These are phyloP conservation scores for Chymomyza amoena DNA, from an alignment of 2,888 invertebrate genomes.

Conservation along the genomic window DNA sequence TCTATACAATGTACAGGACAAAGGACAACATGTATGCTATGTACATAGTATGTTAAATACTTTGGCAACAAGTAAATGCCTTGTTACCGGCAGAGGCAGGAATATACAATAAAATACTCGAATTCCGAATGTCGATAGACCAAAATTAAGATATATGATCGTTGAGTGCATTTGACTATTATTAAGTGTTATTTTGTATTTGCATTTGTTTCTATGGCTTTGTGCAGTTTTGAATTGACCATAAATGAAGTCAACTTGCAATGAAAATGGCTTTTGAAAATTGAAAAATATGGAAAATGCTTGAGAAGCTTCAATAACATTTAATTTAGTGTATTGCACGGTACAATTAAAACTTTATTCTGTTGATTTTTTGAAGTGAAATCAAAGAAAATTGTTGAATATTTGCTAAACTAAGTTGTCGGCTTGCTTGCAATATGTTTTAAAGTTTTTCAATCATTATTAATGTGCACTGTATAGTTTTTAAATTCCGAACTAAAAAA, in stretches of 20 bases:
- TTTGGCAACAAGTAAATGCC: neutral
- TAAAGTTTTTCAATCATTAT: too few relatives aligned
- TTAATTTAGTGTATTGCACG: too few relatives aligned
- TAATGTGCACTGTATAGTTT: too few relatives aligned
- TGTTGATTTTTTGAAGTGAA: too few relatives aligned
- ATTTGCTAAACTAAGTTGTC: too few relatives aligned
- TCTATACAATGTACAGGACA: neutral
- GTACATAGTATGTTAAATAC: neutral
- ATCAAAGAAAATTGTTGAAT: too few relatives aligned
- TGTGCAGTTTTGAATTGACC: constrained; percentile 8
- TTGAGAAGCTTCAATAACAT: too few relatives aligned
- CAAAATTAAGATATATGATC: constrained; percentile 51
- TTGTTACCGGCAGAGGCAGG: neutral
- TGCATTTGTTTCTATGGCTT: constrained; percentile 5
- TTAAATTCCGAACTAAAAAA: too few relatives aligned
- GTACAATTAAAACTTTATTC: too few relatives aligned
- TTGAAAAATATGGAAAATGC: too few relatives aligned
- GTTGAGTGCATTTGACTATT: constrained; percentile 59
- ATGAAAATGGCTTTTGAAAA: constrained; percentile 24
- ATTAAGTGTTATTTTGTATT: constrained; percentile 43
- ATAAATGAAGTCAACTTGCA: constrained; percentile 19
- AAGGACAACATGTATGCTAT: neutral
- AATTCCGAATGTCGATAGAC: constrained; percentile 33
- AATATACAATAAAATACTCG: neutral
- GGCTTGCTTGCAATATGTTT: too few relatives aligned